Conservation (phyloP, 2,888 invertebrate genomes). For the Boloria selene region DNA sequence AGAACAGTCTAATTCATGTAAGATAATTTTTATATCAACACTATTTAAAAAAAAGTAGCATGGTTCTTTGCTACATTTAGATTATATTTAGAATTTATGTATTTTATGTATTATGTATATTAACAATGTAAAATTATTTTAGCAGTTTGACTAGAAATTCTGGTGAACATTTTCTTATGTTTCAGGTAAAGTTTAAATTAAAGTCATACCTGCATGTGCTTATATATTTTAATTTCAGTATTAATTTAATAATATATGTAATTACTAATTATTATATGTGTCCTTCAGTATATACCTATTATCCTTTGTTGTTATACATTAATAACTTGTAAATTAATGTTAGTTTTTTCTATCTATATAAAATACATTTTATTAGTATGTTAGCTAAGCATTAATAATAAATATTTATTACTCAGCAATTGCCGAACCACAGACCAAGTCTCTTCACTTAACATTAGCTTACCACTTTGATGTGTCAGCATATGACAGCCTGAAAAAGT, state of each 20-base stretch:
- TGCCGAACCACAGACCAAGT: constrained; percentile 91
- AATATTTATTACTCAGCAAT: constrained; percentile 80
- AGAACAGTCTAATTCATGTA: constrained; percentile 72
- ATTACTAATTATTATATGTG: too few species aligned
- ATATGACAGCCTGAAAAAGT: constrained; percentile 86
- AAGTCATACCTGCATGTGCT: too few species aligned
- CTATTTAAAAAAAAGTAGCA: neutral
- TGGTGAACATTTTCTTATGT: constrained; percentile 3
- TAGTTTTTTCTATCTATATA: too few species aligned
- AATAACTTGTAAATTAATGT: too few species aligned
- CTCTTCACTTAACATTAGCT: constrained; percentile 93
- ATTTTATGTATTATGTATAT: constrained; percentile 38
- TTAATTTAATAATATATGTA: too few species aligned
- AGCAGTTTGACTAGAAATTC: neutral
- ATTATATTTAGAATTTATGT: constrained; percentile 1
- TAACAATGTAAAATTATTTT: constrained; percentile 24
- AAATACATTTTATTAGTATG: too few species aligned
- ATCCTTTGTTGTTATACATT: too few species aligned
- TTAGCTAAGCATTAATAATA: too few species aligned
- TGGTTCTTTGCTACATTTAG: neutral
- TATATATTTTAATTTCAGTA: too few species aligned
- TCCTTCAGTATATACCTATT: too few species aligned
- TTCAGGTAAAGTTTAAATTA: constrained; percentile 52
- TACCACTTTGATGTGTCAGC: constrained; percentile 91
- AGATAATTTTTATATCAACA: constrained; percentile 44